phyloP scores from a whole-genome alignment of 2,888 invertebrate genomes.

The Sialis fuliginosa region DNA sequence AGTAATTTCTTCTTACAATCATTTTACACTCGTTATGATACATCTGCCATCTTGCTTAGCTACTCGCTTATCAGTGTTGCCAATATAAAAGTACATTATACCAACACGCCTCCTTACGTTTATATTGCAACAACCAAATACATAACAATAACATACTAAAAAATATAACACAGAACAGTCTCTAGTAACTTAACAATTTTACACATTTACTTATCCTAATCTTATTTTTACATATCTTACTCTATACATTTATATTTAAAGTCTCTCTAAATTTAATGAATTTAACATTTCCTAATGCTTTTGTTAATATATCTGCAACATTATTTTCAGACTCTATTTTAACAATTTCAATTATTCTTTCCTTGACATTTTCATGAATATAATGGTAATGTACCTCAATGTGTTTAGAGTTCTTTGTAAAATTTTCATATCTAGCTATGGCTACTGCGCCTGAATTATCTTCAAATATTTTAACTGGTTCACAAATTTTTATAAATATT shows the following conservation, averaged over 20 bases:
- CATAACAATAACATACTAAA: no score
- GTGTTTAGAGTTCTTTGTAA: constrained; percentile 13
- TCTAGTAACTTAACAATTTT: no score
- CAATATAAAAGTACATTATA: no score
- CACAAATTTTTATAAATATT: constrained; percentile 7
- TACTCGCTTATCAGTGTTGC: no score
- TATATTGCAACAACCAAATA: no score
- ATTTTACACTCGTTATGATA: no score
- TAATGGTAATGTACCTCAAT: constrained; percentile 14
- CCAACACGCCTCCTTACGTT: no score
- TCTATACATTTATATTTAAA: constrained; percentile 6
- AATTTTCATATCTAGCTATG: constrained; percentile 13
- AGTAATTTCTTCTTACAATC: no score
- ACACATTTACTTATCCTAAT: no score
- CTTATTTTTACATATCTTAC: no score
- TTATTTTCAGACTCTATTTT: constrained; percentile 15
- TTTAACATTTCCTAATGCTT: constrained; percentile 7
- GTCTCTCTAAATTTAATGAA: constrained; percentile 8
- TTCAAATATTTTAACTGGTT: constrained; percentile 13
- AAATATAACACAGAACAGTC: no score
- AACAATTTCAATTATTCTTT: constrained; percentile 11
- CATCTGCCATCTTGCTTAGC: no score
- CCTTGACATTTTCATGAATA: constrained; percentile 14
- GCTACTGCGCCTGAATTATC: constrained; percentile 13
- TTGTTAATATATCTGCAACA: constrained; percentile 13